phyloP scores from a whole-genome alignment of 2,888 invertebrate species.

The Athripsodes cinereus region DNA sequence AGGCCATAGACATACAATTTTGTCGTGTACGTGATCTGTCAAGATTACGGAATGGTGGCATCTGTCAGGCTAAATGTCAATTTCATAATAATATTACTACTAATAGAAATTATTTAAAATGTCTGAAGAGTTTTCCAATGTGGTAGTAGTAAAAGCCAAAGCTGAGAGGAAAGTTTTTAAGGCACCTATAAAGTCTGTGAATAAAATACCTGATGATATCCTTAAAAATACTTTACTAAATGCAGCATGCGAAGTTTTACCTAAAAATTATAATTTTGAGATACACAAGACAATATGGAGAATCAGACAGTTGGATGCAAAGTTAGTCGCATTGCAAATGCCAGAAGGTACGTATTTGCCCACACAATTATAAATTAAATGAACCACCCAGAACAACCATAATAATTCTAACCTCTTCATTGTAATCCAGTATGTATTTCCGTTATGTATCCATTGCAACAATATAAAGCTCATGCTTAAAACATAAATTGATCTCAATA shows the following conservation, averaged over 20 bases:
- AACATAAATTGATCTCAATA: no score
- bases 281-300: conserved; percentile 97
- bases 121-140: conserved; percentile 29
- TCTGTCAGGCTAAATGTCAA: neutral
- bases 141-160: conserved; percentile 71
- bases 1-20: no score
- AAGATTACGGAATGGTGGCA: neutral
- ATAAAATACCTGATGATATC: conserved; percentile 76
- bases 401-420: no score
- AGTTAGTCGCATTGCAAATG: conserved; percentile 91
- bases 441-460: no score
- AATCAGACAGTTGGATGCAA: conserved; percentile 74
- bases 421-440: no score
- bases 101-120: conserved; percentile 4
- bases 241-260: conserved; percentile 68
- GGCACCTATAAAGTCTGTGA: conserved; percentile 61
- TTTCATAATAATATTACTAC: neutral
- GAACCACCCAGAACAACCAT: no score
- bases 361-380: no score
- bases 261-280: conserved; percentile 96
- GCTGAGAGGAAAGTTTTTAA: conserved; percentile 75
- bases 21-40: neutral
- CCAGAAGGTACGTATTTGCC: conserved; percentile 84
- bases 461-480: no score
- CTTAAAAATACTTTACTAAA: conserved; percentile 68